Evolutionary conservation across 2,113 vertebrate species (phyloP), one percentile per base, ranked within the genome.

Genomic region (Phylloscopus trochiloides): DNA sequence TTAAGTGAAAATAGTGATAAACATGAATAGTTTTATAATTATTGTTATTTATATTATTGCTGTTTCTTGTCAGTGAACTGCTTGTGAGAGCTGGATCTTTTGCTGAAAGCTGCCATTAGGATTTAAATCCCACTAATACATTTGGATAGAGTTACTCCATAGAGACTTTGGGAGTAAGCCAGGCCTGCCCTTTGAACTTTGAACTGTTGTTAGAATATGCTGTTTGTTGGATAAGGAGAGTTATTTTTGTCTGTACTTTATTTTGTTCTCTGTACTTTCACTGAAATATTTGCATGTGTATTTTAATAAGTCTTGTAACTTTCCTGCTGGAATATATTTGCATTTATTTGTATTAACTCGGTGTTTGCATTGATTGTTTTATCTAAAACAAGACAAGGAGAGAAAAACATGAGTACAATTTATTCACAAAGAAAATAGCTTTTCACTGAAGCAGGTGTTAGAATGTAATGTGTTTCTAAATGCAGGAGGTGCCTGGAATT

Each of bases 301-400:
- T 95, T 98, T 92, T 96, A 97, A 86, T 95, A 96, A 86, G 10
- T 94, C 91, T 57, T 52, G 17, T 72, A 86, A 90, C 92, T 94
- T 96, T 82, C 62, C 50, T 76, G 61, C 65, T 92, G 73, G 86
- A 97, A 94, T 76, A 92, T 73, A 96, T 95, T 97, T 97, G 42
- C 83, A 95, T 97, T 94, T 85, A 86, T 96, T 97, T 97, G 52
- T 96, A 87, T 96, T 96, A 97, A 89, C 54, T 96, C 61, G 68
- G 20, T 85, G 84, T 94, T 97, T 96, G 90, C 92, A 83, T 19
- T 93, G 78, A 84, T 83, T 77, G 57, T 81, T 97, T 86, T 76
- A 95, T 95, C 96, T 89, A 86, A 95, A 96, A 74, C 59, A 90
- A 93, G 88, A 59, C 75, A 62, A 92, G 86, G 71, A 52, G 82